These are phyloP conservation scores for Pangasius mekongensis DNA, from an alignment of 2,797 vertebrate species.

Conservation along the genomic window DNA sequence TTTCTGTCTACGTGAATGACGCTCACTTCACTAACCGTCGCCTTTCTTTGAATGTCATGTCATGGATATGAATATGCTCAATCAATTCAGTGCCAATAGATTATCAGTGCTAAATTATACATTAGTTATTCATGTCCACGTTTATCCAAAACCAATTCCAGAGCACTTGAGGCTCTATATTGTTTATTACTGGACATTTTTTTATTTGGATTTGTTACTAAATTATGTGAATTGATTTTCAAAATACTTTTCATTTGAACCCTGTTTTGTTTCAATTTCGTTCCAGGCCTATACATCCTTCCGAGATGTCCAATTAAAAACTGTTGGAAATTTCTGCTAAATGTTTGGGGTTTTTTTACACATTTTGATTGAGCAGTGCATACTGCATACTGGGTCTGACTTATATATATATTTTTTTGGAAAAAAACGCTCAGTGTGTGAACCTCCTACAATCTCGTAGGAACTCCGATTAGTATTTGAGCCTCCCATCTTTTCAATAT, in stretches of 20 bases:
- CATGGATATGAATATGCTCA: not conserved
- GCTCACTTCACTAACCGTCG: no score
- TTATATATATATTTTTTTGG: conserved; percentile 18
- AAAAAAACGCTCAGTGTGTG: conserved; percentile 37
- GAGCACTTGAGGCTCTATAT: not conserved
- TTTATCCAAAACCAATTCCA: not conserved
- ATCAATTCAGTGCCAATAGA: not conserved
- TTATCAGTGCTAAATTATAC: not conserved
- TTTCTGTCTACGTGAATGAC: not conserved
- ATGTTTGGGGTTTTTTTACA: not conserved
- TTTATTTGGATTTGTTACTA: not conserved
- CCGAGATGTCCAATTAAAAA: not conserved
- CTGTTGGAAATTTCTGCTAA: not conserved
- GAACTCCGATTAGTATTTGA: conserved; percentile 48
- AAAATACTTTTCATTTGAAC: not conserved
- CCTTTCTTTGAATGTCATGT: not conserved
- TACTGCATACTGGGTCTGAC: conserved; percentile 30
- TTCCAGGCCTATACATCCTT: not conserved
- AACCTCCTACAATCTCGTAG: conserved; percentile 40
- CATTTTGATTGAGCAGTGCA: conserved; percentile 33
- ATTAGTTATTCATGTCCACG: not conserved
- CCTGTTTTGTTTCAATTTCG: not conserved
- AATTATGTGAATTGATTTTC: not conserved
- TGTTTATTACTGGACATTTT: not conserved
- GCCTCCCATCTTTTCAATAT: conserved; percentile 64